Conservation (phyloP, 1,140 invertebrate genomes). For the Camponotus floridanus region DNA sequence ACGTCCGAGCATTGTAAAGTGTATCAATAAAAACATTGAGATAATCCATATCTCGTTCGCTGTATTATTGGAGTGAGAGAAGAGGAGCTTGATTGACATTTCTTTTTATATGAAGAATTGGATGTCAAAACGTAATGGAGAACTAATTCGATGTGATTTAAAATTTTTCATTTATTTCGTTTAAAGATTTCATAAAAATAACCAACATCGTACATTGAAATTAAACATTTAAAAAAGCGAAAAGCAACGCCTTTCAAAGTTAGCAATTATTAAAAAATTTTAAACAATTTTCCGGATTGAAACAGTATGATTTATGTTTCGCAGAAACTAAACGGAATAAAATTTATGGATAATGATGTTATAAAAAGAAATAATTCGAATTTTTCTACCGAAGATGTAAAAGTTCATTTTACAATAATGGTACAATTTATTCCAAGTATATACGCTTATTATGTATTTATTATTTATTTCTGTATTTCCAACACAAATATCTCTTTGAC, state of each 20-base stretch:
- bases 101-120: neutral
- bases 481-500: neutral
- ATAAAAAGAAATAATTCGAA: neutral
- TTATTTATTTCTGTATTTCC: too few species aligned
- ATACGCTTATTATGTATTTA: neutral
- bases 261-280: neutral
- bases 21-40: constrained; percentile 67
- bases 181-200: neutral
- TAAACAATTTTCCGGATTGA: neutral
- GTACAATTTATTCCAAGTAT: neutral
- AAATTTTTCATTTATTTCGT: neutral
- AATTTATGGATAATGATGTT: constrained; percentile 18
- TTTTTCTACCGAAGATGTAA: neutral
- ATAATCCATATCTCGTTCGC: constrained; percentile 15
- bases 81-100: neutral
- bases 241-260: neutral
- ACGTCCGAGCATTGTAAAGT: constrained; percentile 58
- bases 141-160: neutral
- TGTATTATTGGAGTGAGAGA: neutral
- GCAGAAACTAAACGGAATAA: neutral
- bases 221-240: neutral
- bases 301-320: neutral
- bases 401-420: neutral
- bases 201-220: neutral
- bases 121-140: neutral